Conservation (phyloP, 2,888 invertebrate species). For the Pterobdella sp. region DNA sequence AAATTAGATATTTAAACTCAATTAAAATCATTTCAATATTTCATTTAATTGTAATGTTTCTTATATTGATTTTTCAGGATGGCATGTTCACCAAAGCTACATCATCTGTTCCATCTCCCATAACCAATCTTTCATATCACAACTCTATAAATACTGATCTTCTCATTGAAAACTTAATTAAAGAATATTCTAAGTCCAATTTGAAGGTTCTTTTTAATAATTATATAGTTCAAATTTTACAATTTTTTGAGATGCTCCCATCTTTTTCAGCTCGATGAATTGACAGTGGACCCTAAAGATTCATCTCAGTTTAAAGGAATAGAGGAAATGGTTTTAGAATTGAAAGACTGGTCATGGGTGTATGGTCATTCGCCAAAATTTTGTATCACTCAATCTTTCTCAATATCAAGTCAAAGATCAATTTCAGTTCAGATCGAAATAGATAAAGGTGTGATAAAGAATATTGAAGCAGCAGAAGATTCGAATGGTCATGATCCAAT, state of each 20-base stretch:
- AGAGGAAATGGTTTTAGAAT: constrained; percentile 24
- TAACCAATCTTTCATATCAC: constrained; percentile 71
- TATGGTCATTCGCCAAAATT: constrained; percentile 37
- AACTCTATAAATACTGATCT: constrained; percentile 60
- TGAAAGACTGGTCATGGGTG: constrained; percentile 36
- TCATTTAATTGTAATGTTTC: too few relatives aligned
- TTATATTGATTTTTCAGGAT: constrained; percentile 57
- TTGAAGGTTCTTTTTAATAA: not conserved
- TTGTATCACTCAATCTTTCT: constrained; percentile 21
- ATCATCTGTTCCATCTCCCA: constrained; percentile 69
- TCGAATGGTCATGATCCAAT: not conserved
- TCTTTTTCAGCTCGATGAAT: constrained; percentile 11
- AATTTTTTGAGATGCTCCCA: not conserved
- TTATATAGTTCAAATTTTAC: not conserved
- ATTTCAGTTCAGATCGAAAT: constrained; percentile 22
- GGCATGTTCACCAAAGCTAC: constrained; percentile 79
- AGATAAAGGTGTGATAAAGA: constrained; percentile 22
- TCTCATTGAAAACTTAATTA: constrained; percentile 11
- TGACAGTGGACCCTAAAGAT: constrained; percentile 33
- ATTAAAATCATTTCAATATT: too few relatives aligned
- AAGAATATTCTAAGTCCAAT: constrained; percentile 21
- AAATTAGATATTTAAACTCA: too few relatives aligned
- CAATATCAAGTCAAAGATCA: not conserved
- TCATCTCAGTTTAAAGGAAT: constrained; percentile 33
- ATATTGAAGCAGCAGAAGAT: not conserved